A percentile compares a stretch with the other conserved stretches of the same genome.
Evolutionary conservation across 2,888 invertebrate species (phyloP).

Genomic region (Drosophila algonquin): DNA sequence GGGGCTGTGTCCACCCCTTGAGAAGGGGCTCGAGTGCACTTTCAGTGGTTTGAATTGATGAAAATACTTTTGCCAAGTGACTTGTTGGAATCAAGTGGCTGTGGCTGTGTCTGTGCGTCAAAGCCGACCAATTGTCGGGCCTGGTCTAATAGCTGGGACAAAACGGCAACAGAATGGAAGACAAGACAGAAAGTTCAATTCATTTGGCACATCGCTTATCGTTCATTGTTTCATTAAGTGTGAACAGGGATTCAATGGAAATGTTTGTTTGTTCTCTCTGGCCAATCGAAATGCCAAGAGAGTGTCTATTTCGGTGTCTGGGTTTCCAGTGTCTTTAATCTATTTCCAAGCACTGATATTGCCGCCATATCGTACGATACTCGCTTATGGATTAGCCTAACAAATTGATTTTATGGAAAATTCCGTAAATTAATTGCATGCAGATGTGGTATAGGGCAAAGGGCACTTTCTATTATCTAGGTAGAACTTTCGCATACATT

Average conservation of each 20-base stretch:
- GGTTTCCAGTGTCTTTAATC: slow-evolving; percentile 8
- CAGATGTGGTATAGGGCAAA: slow-evolving; percentile 6
- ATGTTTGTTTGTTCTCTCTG: background rate
- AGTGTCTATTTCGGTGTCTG: background rate
- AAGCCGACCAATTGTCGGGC: slow-evolving; percentile 25
- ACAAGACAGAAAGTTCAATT: slow-evolving; percentile 39
- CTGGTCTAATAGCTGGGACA: slow-evolving; percentile 7
- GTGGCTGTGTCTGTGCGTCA: background rate
- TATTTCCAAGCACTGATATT: slow-evolving; percentile 10
- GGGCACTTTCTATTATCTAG: slow-evolving; percentile 7
- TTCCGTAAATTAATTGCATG: slow-evolving; percentile 32
- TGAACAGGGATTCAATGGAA: background rate
- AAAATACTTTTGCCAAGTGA: slow-evolving; percentile 14
- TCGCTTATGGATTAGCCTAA: slow-evolving; percentile 17
- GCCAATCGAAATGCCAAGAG: slow-evolving; percentile 1
- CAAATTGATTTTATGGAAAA: slow-evolving; percentile 43
- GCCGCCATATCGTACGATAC: background rate
- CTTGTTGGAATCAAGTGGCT: slow-evolving; percentile 20
- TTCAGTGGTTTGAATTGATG: slow-evolving; percentile 17
- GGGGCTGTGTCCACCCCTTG: slow-evolving; percentile 6
- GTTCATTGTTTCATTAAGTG: slow-evolving; percentile 41
- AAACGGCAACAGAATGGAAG: slow-evolving; percentile 29
- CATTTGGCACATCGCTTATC: slow-evolving; percentile 42
- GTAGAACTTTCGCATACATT: background rate
- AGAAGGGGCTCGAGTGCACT: slow-evolving; percentile 13